These are phyloP conservation scores for Oryctolagus cuniculus DNA, from an alignment of 2,113 vertebrate genomes.

Conservation along the genomic window DNA sequence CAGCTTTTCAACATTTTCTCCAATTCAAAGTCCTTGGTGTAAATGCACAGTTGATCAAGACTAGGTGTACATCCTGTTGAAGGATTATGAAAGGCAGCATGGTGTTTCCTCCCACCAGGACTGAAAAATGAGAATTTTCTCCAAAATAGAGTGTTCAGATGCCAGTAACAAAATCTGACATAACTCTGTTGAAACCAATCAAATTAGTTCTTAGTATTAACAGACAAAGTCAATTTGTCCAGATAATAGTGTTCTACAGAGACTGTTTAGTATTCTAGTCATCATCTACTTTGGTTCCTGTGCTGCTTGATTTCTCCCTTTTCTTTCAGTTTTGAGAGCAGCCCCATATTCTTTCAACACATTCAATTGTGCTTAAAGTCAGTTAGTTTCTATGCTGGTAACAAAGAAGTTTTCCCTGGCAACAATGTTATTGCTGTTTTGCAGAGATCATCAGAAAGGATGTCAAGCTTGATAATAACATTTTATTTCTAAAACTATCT, in stretches of 20 bases:
- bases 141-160: background rate
- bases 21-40: background rate
- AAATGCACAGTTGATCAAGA: background rate
- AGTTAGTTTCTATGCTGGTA: background rate
- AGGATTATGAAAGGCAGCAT: background rate
- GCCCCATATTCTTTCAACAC: background rate
- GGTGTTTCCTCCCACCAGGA: background rate
- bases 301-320: background rate
- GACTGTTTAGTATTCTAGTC: background rate
- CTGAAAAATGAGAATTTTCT: background rate
- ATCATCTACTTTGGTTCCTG: background rate
- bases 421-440: background rate
- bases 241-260: background rate
- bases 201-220: background rate
- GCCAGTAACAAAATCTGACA: background rate
- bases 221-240: background rate
- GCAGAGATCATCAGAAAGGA: slow-evolving; percentile 12
- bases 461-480: slow-evolving; percentile 12
- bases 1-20: slow-evolving; percentile 8
- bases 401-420: background rate
- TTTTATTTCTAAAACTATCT: slow-evolving; percentile 3
- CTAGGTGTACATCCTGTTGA: background rate
- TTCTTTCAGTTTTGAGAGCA: background rate
- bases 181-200: background rate
- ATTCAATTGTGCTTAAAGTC: background rate